Percentiles rank a stretch among this genome's conserved stretches.
Evolutionary conservation across 2,888 invertebrate species (phyloP).

Genomic region (Escarpia spicata): DNA sequence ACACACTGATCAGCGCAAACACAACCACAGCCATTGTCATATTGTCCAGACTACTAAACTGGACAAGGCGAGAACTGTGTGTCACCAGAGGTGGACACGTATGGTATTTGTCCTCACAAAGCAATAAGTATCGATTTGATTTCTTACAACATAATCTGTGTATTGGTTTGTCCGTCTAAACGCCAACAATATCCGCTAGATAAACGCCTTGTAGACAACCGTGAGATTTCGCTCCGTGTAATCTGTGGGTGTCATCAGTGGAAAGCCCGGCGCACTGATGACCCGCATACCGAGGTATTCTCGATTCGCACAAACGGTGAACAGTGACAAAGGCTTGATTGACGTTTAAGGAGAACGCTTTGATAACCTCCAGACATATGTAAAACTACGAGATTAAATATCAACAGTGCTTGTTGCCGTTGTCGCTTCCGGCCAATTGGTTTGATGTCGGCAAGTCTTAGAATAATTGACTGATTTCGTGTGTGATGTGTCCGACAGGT

Average conservation of each 20-base stretch:
- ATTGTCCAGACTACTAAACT: not conserved
- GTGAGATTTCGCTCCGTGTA: not conserved
- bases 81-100: not conserved
- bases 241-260: not conserved
- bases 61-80: not conserved
- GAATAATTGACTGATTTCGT: slow-evolving; percentile 9
- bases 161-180: not conserved
- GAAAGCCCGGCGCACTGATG: not conserved
- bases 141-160: slow-evolving; percentile 6
- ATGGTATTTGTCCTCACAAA: not conserved
- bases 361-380: slow-evolving; percentile 3
- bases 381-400: not conserved
- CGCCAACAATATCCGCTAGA: not conserved
- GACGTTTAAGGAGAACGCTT: slow-evolving; percentile 1
- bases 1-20: not conserved
- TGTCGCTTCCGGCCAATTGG: not conserved
- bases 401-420: not conserved
- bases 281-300: not conserved
- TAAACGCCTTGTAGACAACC: not conserved
- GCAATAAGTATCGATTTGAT: not conserved
- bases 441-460: not conserved
- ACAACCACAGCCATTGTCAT: not conserved
- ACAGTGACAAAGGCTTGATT: not conserved
- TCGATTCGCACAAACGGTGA: not conserved
- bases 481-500: not conserved